These are phyloP conservation scores for Meriones unguiculatus DNA, from an alignment of 2,113 vertebrate species.

Conservation along the genomic window DNA sequence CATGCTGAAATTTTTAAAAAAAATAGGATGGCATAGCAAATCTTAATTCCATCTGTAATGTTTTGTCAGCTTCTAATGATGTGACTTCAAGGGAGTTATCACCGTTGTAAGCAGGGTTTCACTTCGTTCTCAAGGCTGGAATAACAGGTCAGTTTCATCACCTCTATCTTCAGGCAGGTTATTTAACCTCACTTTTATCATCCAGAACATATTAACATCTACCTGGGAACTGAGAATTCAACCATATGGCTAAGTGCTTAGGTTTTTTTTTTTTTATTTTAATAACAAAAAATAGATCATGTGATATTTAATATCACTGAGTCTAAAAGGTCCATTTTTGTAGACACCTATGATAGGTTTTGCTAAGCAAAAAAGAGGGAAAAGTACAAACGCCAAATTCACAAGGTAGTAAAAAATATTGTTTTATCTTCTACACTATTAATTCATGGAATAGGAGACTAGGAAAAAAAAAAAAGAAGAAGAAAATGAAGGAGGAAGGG, in stretches of 20 bases:
- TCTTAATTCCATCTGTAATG: neutral
- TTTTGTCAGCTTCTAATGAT: neutral
- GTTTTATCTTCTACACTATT: neutral
- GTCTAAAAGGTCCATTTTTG: neutral
- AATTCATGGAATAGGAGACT: neutral
- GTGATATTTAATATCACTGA: neutral
- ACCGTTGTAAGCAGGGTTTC: neutral
- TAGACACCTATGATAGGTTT: neutral
- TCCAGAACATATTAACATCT: neutral
- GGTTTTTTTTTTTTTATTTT: neutral
- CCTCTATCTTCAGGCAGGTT: neutral
- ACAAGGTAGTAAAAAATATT: neutral
- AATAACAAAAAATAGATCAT: neutral
- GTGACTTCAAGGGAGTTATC: neutral
- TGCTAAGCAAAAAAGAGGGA: neutral
- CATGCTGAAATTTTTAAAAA: slow-evolving; percentile 15
- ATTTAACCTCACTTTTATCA: neutral
- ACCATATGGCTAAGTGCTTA: neutral
- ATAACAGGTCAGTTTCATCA: neutral
- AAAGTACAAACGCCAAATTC: neutral
- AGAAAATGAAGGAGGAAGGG: neutral
- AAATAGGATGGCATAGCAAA: slow-evolving; percentile 39
- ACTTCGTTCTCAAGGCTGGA: too few species aligned
- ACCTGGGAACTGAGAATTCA: neutral
- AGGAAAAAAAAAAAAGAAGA: neutral